Conservation (phyloP, 1,140 invertebrate species). For the Harlomillsia oculata region DNA sequence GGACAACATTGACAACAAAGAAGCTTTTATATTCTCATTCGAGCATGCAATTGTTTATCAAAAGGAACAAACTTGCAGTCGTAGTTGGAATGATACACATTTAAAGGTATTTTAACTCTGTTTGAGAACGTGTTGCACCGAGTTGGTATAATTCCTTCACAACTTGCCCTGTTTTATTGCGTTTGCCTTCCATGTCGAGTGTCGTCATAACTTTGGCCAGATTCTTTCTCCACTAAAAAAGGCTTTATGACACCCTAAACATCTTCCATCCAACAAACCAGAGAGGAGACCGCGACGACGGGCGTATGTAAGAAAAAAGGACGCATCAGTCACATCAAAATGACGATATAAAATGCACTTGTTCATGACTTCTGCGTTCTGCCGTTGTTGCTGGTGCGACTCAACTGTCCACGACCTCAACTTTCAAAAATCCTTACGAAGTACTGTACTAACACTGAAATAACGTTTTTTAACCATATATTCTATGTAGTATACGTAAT, state of each 20-base stretch:
- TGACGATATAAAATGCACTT: not conserved
- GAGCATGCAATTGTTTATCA: too few relatives aligned
- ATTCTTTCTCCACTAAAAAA: not conserved
- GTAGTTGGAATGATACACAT: too few relatives aligned
- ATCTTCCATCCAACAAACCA: not conserved
- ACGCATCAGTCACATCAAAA: not conserved
- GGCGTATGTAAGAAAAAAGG: not conserved
- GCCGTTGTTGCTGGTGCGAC: not conserved
- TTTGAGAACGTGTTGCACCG: not conserved
- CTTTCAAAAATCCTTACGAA: not conserved
- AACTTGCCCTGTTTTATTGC: not conserved
- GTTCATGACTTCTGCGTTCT: not conserved
- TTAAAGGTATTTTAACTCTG: too few relatives aligned
- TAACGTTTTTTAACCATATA: not conserved
- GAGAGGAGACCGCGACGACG: not conserved
- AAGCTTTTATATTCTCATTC: too few relatives aligned
- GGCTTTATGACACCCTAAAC: slow-evolving; percentile 11
- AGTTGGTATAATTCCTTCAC: not conserved
- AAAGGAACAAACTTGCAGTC: too few relatives aligned
- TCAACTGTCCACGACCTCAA: not conserved
- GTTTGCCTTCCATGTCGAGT: not conserved
- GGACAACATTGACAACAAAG: too few relatives aligned
- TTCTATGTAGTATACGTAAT: not conserved
- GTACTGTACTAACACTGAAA: not conserved
- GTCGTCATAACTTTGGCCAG: not conserved